Conservation (phyloP, 1,140 invertebrate genomes). For the Dreissena rostriformis region DNA sequence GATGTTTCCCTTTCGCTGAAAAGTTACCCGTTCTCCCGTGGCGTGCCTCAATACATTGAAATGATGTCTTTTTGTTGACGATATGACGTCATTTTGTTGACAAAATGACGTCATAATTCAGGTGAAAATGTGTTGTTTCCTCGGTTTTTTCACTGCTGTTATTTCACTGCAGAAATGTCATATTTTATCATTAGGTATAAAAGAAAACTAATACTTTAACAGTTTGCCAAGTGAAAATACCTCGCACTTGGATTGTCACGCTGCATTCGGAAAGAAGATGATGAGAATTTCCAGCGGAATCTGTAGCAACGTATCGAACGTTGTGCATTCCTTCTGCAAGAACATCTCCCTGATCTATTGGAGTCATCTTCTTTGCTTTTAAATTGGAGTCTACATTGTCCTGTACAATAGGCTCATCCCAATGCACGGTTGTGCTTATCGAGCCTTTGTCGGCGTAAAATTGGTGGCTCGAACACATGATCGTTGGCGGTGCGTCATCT, state of each 20-base stretch:
- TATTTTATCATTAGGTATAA: too few species aligned
- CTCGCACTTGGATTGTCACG: neutral
- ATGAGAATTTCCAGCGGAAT: constrained; percentile 15
- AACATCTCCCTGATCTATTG: neutral
- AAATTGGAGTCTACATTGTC: constrained; percentile 17
- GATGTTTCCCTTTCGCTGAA: too few species aligned
- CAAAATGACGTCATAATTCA: too few species aligned
- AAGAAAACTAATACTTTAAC: neutral
- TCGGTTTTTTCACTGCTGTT: too few species aligned
- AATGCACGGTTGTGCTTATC: constrained; percentile 18
- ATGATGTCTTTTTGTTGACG: too few species aligned
- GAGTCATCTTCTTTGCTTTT: neutral
- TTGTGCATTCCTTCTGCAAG: constrained; percentile 5
- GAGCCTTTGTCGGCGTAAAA: constrained; percentile 30
- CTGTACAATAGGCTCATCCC: constrained; percentile 4
- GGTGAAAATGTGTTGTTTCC: too few species aligned
- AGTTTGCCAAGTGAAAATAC: neutral
- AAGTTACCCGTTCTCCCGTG: too few species aligned
- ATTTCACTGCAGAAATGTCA: neutral
- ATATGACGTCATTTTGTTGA: too few species aligned
- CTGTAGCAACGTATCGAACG: constrained; percentile 18
- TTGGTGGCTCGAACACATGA: constrained; percentile 1
- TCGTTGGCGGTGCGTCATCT: constrained; percentile 15
- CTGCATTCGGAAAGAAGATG: neutral
- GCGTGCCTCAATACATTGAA: too few species aligned